phyloP scores from a whole-genome alignment of 2,113 vertebrate species.

The Halcyon senegalensis region DNA sequence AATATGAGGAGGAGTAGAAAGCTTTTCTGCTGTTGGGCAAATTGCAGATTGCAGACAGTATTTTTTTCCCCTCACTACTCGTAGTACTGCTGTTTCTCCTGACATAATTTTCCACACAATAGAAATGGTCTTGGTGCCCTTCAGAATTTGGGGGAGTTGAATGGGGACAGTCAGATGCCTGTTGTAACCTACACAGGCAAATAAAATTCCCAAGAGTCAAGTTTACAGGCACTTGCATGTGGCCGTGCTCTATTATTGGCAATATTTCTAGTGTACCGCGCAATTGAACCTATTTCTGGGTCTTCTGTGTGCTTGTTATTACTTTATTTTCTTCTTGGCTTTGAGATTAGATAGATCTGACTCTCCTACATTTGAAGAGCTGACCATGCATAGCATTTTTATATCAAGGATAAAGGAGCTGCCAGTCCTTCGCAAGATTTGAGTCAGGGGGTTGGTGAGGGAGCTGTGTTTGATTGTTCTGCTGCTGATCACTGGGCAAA shows the following conservation, averaged over 20 bases:
- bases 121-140: background rate
- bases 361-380: background rate
- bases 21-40: background rate
- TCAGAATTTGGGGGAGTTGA: background rate
- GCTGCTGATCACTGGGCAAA: background rate
- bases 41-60: background rate
- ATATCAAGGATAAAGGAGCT: background rate
- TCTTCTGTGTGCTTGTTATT: background rate
- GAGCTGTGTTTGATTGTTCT: background rate
- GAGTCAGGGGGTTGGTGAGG: background rate
- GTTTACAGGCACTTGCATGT: background rate
- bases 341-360: background rate
- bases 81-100: background rate
- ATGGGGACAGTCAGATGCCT: background rate
- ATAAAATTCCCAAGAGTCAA: background rate
- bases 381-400: background rate
- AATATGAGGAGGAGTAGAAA: background rate
- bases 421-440: background rate
- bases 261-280: background rate
- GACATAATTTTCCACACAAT: background rate
- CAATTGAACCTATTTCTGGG: background rate
- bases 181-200: background rate
- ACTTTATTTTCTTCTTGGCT: background rate
- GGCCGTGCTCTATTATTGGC: background rate
- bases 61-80: background rate